Percentiles rank a stretch among this genome's conserved stretches.
These are phyloP conservation scores for Leucania comma DNA, from an alignment of 2,888 invertebrate species.

Conservation along the genomic window DNA sequence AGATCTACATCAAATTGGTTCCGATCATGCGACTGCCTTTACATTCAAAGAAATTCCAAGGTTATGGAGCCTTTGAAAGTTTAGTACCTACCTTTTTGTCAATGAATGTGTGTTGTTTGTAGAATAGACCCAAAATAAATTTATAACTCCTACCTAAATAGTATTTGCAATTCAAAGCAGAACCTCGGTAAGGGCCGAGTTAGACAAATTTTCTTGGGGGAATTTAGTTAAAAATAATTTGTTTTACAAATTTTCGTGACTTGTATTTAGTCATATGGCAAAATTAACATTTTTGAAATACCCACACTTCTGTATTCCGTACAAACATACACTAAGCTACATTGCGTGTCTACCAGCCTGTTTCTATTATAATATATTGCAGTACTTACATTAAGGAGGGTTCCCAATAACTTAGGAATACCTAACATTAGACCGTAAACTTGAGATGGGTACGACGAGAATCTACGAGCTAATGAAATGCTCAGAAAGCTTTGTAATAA, in stretches of 20 bases:
- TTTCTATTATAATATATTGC: conserved; percentile 11
- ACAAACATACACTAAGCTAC: not conserved
- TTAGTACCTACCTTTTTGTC: conserved; percentile 29
- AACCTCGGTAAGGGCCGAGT: conserved; percentile 5
- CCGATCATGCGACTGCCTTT: conserved; percentile 47
- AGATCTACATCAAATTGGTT: conserved; percentile 55
- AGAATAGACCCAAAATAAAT: conserved; percentile 26
- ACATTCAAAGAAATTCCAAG: conserved; percentile 38
- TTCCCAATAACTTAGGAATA: conserved; percentile 37
- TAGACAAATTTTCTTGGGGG: conserved; percentile 1
- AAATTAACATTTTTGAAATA: conserved; percentile 13
- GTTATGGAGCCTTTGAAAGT: conserved; percentile 22
- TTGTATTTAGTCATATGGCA: not conserved
- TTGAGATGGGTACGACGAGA: conserved; percentile 24
- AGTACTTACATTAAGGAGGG: conserved; percentile 12
- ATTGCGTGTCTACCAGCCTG: not conserved
- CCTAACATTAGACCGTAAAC: conserved; percentile 1
- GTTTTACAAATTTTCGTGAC: conserved; percentile 6
- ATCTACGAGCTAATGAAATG: conserved; percentile 24
- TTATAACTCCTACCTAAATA: conserved; percentile 17
- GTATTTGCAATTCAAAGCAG: conserved; percentile 33
- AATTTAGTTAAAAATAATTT: conserved; percentile 22
- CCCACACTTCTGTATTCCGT: not conserved
- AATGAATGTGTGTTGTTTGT: conserved; percentile 53
- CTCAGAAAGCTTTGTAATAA: conserved; percentile 4